A percentile compares a stretch with the other conserved stretches of the same genome.
These are phyloP conservation scores for Drosophila lacertosa DNA, from an alignment of 1,140 invertebrate genomes.

Conservation along the genomic window DNA sequence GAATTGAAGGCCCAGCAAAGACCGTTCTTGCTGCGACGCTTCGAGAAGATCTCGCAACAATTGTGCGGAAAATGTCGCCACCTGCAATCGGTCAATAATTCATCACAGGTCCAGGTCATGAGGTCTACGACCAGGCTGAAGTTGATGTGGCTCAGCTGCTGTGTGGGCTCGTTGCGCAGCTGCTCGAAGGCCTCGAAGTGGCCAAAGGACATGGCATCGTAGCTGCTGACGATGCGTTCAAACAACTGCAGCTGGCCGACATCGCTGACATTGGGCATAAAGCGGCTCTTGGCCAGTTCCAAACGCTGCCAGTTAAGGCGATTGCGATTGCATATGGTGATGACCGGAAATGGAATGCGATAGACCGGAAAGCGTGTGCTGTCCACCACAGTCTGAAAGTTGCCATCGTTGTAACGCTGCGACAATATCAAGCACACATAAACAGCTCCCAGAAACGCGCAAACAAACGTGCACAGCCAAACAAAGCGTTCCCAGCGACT, in stretches of 20 bases:
- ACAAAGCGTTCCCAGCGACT: slow-evolving; percentile 69
- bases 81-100: slow-evolving; percentile 64
- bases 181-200: slow-evolving; percentile 65
- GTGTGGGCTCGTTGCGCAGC: slow-evolving; percentile 47
- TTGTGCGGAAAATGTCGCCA: slow-evolving; percentile 62
- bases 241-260: slow-evolving; percentile 46
- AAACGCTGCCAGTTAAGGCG: slow-evolving; percentile 75
- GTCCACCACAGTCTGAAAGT: slow-evolving; percentile 77
- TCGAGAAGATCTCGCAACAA: slow-evolving; percentile 79
- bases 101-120: slow-evolving; percentile 77
- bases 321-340: slow-evolving; percentile 81
- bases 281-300: slow-evolving; percentile 51
- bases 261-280: slow-evolving; percentile 60
- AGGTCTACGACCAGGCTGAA: slow-evolving; percentile 71
- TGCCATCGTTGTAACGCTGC: slow-evolving; percentile 63
- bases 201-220: slow-evolving; percentile 66
- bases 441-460: slow-evolving; percentile 65
- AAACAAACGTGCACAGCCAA: slow-evolving; percentile 70
- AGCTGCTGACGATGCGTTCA: slow-evolving; percentile 55
- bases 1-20: slow-evolving; percentile 86
- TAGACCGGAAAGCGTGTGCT: slow-evolving; percentile 73
- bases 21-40: slow-evolving; percentile 85
- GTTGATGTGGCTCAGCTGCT: slow-evolving; percentile 64
- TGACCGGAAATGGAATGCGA: slow-evolving; percentile 74
- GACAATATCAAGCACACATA: slow-evolving; percentile 77